Evolutionary conservation across 2,113 vertebrate genomes (phyloP).

Genomic region (Sinosuthora webbiana): DNA sequence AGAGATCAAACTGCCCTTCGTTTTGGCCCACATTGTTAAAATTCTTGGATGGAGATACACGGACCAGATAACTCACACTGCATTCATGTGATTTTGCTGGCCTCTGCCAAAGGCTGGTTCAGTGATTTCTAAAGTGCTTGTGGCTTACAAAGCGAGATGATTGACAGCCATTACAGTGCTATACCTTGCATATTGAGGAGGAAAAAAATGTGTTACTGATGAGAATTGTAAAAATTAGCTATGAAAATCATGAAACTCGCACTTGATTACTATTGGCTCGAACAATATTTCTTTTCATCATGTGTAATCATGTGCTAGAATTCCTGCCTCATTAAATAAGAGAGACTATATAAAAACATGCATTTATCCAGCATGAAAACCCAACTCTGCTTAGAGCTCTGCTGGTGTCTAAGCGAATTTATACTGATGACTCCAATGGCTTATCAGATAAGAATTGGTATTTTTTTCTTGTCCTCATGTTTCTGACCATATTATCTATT

Average conservation of each 20-base stretch:
- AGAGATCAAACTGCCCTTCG: neutral
- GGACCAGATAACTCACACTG: neutral
- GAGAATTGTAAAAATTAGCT: constrained; percentile 16
- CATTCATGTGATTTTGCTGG: neutral
- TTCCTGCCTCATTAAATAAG: neutral
- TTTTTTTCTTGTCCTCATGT: constrained; percentile 8
- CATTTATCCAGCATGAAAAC: constrained; percentile 16
- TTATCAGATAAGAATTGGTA: constrained; percentile 22
- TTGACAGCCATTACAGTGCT: constrained; percentile 2
- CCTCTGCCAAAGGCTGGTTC: constrained; percentile 1
- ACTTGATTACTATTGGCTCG: neutral
- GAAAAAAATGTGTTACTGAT: neutral
- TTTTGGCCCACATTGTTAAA: neutral
- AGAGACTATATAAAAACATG: neutral
- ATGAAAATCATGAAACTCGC: neutral
- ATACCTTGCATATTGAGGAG: neutral
- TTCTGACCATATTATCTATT: constrained; percentile 13
- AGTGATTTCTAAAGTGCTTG: constrained; percentile 21
- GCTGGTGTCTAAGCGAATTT: constrained; percentile 24
- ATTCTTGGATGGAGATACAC: neutral
- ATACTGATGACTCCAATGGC: neutral
- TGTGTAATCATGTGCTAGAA: neutral
- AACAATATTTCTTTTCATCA: neutral
- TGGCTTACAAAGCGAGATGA: neutral
- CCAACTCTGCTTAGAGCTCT: constrained; percentile 14